These are phyloP conservation scores for Gasterosteus nipponicus DNA, from an alignment of 2,113 vertebrate species.

Conservation along the genomic window DNA sequence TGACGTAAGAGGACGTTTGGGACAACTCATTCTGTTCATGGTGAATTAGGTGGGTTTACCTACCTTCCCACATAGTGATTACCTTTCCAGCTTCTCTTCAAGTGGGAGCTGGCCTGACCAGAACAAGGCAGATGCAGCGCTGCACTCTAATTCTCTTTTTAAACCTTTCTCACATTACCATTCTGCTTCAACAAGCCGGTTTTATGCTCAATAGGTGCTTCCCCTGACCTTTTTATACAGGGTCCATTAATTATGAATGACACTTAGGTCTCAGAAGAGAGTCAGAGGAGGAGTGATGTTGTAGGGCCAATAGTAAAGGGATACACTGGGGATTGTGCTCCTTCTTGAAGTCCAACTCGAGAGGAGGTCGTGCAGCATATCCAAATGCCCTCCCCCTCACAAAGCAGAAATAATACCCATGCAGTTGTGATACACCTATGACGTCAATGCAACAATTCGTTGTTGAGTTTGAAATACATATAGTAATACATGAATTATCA, in stretches of 20 bases:
- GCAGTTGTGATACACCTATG: not conserved
- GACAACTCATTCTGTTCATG: not conserved
- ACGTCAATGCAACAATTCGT: not conserved
- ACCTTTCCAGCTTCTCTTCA: slow-evolving; percentile 8
- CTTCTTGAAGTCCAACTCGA: slow-evolving; percentile 6
- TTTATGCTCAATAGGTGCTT: slow-evolving; percentile 16
- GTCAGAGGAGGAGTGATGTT: slow-evolving; percentile 23
- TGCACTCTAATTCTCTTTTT: slow-evolving; percentile 17
- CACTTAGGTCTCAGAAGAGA: slow-evolving; percentile 37
- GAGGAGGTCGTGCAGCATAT: slow-evolving; percentile 18
- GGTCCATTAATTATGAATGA: slow-evolving; percentile 61
- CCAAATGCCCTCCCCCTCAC: not conserved
- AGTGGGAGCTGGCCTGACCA: slow-evolving; percentile 25
- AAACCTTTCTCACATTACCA: slow-evolving; percentile 33
- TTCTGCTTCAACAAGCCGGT: slow-evolving; percentile 43
- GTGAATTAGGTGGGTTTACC: slow-evolving; percentile 25
- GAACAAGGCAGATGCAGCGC: slow-evolving; percentile 3
- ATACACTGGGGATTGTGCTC: slow-evolving; percentile 1
- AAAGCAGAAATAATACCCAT: not conserved
- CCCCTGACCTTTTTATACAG: slow-evolving; percentile 45
- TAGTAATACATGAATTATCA: not conserved
- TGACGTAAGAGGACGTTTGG: not conserved
- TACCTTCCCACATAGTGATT: slow-evolving; percentile 13
- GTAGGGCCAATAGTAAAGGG: slow-evolving; percentile 21
- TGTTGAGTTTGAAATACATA: not conserved